Evolutionary conservation across 2,888 invertebrate species (phyloP), one percentile per base, ranked within the genome.

Genomic region (Stramonita haemastoma): DNA sequence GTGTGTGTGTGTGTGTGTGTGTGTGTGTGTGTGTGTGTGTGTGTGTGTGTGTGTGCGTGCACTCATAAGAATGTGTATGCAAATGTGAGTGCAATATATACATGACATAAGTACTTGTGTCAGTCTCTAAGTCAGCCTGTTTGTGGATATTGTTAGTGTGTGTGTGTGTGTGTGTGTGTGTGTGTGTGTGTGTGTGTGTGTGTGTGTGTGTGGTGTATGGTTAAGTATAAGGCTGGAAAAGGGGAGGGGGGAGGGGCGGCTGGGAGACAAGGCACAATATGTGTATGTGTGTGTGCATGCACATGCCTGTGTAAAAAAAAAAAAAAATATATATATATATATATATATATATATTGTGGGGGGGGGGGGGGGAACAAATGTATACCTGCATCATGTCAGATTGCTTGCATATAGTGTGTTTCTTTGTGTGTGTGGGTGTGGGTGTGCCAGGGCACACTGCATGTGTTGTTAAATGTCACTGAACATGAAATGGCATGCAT

Each of bases 1-100:
- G 70, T 70, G 70, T 70, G 29, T 77, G 77, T 77, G 77, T 77
- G 77, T 32, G 32, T 77, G 77, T 77, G 29, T 77, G 32, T 77
- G 29, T 29, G 29, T 77, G 77, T 29, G 77, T 29, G 77, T 36
- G 36, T 36, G 79, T 36, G 79, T 19, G 34, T 36, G 79, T 0
- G 19, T 79, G 79, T 19, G 34, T 17, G 34, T 36, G 22, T 17
- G 79, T 66, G 66, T 13, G 66, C 13, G 66, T 13, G 13, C 26
- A 46, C 46, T 46, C 46, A 46, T 46, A 46, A 46, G 46, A 46
- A 46, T 46, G 46, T 46, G 66, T 66, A 13, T 66, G 13, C 19
- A 13, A 6, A 13, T 22, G 13, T 22, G 66, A 60, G 60, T 15
- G 60, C 11, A 19, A 60, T 17, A 66, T 17, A 66, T 46, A 46